These are phyloP conservation scores for Platalea minor DNA, from an alignment of 2,797 vertebrate genomes.

Conservation along the genomic window DNA sequence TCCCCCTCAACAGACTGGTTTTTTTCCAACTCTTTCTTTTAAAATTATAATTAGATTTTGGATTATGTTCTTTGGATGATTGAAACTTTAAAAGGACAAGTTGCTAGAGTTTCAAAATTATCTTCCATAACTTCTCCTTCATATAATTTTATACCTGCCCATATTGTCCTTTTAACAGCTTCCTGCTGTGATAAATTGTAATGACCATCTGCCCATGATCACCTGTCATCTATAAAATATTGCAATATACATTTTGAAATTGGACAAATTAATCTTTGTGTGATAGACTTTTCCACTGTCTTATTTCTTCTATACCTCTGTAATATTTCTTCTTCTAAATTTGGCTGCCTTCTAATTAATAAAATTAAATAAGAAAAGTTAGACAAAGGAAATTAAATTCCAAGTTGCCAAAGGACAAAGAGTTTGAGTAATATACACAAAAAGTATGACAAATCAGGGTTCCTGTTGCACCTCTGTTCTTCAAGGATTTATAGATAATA, in stretches of 20 bases:
- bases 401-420: neutral
- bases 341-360: slow-evolving; percentile 44
- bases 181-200: slow-evolving; percentile 59
- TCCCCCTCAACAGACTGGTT: neutral
- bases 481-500: neutral
- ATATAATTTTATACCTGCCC: slow-evolving; percentile 32
- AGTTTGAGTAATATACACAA: neutral
- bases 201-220: slow-evolving; percentile 60
- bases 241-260: slow-evolving; percentile 65
- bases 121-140: slow-evolving; percentile 33
- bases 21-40: neutral
- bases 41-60: slow-evolving; percentile 8
- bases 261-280: slow-evolving; percentile 56
- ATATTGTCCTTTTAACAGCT: slow-evolving; percentile 57
- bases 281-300: slow-evolving; percentile 39
- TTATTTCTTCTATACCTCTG: slow-evolving; percentile 12
- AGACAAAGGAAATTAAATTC: slow-evolving; percentile 34
- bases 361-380: slow-evolving; percentile 6
- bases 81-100: slow-evolving; percentile 41
- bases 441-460: neutral
- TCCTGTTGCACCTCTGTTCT: neutral
- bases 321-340: slow-evolving; percentile 53
- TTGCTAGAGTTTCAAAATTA: slow-evolving; percentile 43
- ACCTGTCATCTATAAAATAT: slow-evolving; percentile 63
- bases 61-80: neutral